Percentiles rank a stretch among this genome's conserved stretches.
Evolutionary conservation across 1,140 invertebrate species (phyloP).

Genomic region (Eciton burchellii): DNA sequence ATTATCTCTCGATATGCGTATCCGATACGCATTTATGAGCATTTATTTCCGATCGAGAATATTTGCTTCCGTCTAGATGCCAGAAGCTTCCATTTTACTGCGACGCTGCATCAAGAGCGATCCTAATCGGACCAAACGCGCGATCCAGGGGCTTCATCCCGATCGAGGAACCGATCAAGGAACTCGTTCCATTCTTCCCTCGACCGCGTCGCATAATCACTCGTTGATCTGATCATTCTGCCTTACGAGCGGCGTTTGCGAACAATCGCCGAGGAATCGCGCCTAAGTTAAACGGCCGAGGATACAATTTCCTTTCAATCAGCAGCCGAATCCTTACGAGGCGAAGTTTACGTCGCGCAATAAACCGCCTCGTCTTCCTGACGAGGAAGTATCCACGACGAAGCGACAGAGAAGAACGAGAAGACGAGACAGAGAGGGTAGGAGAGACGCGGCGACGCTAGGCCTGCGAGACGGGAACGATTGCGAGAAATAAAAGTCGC

Average conservation of each 20-base stretch:
- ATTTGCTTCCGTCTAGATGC: background rate
- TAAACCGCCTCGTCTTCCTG: conserved; percentile 65
- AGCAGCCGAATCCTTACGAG: conserved; percentile 71
- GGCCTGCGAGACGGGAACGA: conserved; percentile 74
- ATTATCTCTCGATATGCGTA: background rate
- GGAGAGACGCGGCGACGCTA: conserved; percentile 49
- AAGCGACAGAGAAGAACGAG: conserved; percentile 27
- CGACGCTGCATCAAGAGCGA: too few species aligned
- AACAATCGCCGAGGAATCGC: conserved; percentile 62
- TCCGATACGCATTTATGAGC: background rate
- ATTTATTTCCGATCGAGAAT: background rate
- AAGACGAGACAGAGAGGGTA: conserved; percentile 2
- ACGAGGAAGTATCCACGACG: background rate
- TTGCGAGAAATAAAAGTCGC: conserved; percentile 82
- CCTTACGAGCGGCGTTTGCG: conserved; percentile 15
- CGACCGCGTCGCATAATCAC: conserved; percentile 8
- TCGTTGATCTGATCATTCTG: conserved; percentile 8
- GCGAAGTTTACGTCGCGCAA: conserved; percentile 74
- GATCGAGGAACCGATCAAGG: conserved; percentile 13
- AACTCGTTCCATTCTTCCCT: background rate
- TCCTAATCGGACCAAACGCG: background rate
- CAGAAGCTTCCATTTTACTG: background rate
- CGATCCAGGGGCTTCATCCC: background rate
- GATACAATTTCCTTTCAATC: conserved; percentile 79
- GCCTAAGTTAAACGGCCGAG: conserved; percentile 37